Base-by-base conservation (phyloP, 2,888 invertebrate genomes). In the Hyposoter didymator region DNA sequence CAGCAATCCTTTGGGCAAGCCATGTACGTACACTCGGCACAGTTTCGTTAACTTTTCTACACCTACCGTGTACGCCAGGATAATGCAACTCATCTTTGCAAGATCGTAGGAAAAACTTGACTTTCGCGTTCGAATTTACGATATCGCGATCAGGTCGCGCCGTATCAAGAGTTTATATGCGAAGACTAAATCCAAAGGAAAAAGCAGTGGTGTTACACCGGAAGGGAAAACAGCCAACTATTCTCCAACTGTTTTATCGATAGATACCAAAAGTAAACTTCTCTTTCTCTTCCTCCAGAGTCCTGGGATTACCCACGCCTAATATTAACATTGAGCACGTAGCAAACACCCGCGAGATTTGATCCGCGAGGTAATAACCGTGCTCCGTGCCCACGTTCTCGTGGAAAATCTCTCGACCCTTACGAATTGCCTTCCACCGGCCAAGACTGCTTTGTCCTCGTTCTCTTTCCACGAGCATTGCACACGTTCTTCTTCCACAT, bases 251-350 rank as follows among this genome's bases (percentile, higher is more conserved):
- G 52, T 64, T 73, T 80, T 73, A 80, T 28, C 70, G 39, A 64
- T 64, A 19, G 52, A 39, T 72, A 39, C 64, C 64, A 52, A 73
- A 80, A 80, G 10, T 78, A 14, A 5, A 6, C 28, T 47, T 43
- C 43, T 28, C 14, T 28, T 39, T 17, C 22, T 35, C 22, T 59
- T 28, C 28, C 10, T 35, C n/a, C 45, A 22, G 45, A 49, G 10
- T 39, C 14, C 35, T 14, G 47, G 35, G 66, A 64, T 59, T 39
- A 67, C 62, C 64, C 70, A 72, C 70, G 84, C 67, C 78, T 67
- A 86, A 89, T 90, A 90, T 91, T 91, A 91, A 89, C 90, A 89
- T 88, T 88, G 87, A 82, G 88, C 90, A 90, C 90, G 90, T 91
- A 90, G 74, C 45, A 45, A 43, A 62, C 28, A 84, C 82, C 88